phyloP scores from a whole-genome alignment of 1,140 invertebrate genomes.

The Platyscapa corneri region DNA sequence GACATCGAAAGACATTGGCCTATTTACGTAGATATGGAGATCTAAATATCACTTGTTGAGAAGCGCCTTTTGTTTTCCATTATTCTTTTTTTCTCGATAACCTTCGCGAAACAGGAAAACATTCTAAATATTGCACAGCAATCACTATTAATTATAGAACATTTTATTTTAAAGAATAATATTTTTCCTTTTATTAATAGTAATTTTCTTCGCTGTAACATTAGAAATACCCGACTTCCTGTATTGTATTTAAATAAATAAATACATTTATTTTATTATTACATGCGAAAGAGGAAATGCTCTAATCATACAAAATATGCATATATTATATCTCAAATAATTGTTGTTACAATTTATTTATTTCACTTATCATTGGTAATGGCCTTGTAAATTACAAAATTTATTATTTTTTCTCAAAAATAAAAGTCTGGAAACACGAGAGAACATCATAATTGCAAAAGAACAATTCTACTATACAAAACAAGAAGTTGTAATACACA shows the following conservation, averaged over 20 bases:
- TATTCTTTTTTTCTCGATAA: not conserved
- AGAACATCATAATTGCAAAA: not conserved
- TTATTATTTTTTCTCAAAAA: not conserved
- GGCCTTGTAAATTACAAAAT: not conserved
- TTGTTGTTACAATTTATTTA: not conserved
- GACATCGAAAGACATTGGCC: conserved; percentile 10
- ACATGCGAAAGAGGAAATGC: not conserved
- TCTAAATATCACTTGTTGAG: not conserved
- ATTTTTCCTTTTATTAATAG: too few species aligned
- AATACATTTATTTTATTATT: not conserved
- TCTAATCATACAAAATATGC: too few species aligned
- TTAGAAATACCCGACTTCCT: not conserved
- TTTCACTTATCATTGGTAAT: not conserved
- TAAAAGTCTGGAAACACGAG: not conserved
- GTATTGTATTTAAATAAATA: not conserved
- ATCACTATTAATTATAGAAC: not conserved
- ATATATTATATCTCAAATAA: too few species aligned
- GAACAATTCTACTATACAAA: not conserved
- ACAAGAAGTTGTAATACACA: not conserved
- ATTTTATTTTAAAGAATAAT: not conserved
- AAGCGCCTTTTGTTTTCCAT: not conserved
- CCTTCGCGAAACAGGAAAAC: too few species aligned
- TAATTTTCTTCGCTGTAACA: not conserved
- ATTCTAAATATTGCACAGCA: not conserved
- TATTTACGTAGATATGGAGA: not conserved